Evolutionary conservation across 1,140 invertebrate species (phyloP).

Genomic region (Pararge aegeria): DNA sequence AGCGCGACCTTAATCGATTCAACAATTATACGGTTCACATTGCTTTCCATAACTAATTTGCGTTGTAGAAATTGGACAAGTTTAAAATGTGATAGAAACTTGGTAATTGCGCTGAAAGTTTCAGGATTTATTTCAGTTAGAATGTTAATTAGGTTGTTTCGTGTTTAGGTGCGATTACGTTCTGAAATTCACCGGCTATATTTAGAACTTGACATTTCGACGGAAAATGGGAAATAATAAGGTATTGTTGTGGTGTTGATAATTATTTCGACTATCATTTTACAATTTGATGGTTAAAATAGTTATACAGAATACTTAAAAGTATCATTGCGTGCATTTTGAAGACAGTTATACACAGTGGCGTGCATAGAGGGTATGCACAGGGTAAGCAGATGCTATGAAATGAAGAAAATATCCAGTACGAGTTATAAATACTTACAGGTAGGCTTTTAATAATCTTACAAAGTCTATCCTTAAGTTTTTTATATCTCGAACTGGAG

Average conservation of each 20-base stretch:
- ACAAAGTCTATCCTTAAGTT: too few relatives aligned
- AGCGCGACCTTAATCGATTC: slow-evolving; percentile 4
- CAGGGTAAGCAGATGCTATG: too few relatives aligned
- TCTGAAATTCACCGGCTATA: slow-evolving; percentile 6
- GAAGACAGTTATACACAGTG: too few relatives aligned
- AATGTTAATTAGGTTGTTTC: slow-evolving; percentile 26
- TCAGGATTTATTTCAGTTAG: slow-evolving; percentile 25
- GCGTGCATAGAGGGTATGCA: too few relatives aligned
- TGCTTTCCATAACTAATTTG: slow-evolving; percentile 18
- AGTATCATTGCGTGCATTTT: too few relatives aligned
- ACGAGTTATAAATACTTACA: too few relatives aligned
- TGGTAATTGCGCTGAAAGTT: slow-evolving; percentile 23
- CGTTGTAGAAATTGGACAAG: slow-evolving; percentile 14
- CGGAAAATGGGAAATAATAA: slow-evolving; percentile 13
- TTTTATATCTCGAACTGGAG: too few relatives aligned
- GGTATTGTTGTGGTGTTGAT: slow-evolving; percentile 17
- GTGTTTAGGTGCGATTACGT: slow-evolving; percentile 20
- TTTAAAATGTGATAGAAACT: slow-evolving; percentile 31
- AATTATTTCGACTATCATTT: slow-evolving; percentile 4
- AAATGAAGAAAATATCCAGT: too few relatives aligned
- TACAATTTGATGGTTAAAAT: neutral
- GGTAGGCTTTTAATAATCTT: too few relatives aligned
- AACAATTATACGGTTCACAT: slow-evolving; percentile 13
- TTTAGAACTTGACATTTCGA: slow-evolving; percentile 20
- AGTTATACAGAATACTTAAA: too few relatives aligned